Conservation (phyloP, 2,888 invertebrate species). For the Cartodere bifasciata region DNA sequence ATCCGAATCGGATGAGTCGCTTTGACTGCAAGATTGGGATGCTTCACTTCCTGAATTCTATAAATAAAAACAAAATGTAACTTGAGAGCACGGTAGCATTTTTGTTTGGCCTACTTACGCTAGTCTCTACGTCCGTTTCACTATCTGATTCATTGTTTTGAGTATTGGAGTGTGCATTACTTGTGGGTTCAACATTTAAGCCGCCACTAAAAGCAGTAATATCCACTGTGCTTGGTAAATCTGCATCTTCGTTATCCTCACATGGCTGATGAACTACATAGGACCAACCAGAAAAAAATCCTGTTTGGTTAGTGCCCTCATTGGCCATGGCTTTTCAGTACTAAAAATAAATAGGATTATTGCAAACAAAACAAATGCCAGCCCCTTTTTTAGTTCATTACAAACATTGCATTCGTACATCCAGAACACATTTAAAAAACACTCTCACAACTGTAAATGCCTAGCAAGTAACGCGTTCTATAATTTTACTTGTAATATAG, state of each 20-base stretch:
- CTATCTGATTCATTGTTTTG: constrained; percentile 42
- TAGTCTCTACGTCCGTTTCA: constrained; percentile 44
- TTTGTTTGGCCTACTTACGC: constrained; percentile 21
- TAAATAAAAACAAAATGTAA: constrained; percentile 11
- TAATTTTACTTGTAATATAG: too few species aligned
- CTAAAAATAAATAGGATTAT: background rate
- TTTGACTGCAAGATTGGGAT: constrained; percentile 33
- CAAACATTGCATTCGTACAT: constrained; percentile 6
- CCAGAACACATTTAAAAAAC: constrained; percentile 5
- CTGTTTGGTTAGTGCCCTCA: constrained; percentile 32
- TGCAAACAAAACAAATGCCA: background rate
- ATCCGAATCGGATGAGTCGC: constrained; percentile 33
- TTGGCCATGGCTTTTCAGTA: constrained; percentile 27
- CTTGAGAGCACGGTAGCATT: background rate
- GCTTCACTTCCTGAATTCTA: constrained; percentile 36
- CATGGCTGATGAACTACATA: constrained; percentile 45
- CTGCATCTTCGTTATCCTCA: constrained; percentile 48
- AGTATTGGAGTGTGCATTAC: constrained; percentile 16
- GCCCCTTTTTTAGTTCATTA: too few species aligned
- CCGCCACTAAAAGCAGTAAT: constrained; percentile 50
- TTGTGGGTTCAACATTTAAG: constrained; percentile 25
- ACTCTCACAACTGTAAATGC: too few species aligned
- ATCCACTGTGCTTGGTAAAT: constrained; percentile 52
- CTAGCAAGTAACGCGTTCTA: too few species aligned
- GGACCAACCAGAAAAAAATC: constrained; percentile 39